A percentile compares a stretch with the other conserved stretches of the same genome.
Conservation (phyloP, 2,797 vertebrate species). For the Tinamus major region DNA sequence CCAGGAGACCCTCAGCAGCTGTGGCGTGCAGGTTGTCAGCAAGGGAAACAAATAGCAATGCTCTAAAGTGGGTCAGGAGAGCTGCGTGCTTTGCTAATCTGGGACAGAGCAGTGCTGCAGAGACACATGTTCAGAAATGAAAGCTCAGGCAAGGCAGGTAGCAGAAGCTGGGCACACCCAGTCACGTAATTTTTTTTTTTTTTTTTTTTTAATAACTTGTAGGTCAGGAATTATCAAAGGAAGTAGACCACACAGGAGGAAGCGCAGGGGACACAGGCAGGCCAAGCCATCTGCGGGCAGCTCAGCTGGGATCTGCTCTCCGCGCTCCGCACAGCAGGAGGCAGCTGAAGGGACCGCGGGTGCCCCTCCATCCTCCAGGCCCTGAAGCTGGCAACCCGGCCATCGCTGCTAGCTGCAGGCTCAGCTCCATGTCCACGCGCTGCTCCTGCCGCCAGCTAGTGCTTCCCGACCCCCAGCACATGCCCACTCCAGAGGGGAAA, state of each 20-base stretch:
- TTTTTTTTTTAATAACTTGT: slow-evolving; percentile 47
- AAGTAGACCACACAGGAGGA: neutral
- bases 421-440: neutral
- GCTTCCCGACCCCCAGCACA: neutral
- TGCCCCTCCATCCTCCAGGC: neutral
- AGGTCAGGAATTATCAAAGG: slow-evolving; percentile 31
- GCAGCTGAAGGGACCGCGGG: neutral
- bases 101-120: slow-evolving; percentile 78
- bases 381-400: neutral
- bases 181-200: neutral
- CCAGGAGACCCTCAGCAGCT: neutral
- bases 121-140: slow-evolving; percentile 74
- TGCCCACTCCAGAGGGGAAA: neutral
- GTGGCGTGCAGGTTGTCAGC: slow-evolving; percentile 4
- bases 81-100: slow-evolving; percentile 74
- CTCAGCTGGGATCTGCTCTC: neutral
- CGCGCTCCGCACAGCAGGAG: neutral
- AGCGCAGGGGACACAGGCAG: neutral
- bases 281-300: neutral
- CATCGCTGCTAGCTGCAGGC: neutral
- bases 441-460: neutral
- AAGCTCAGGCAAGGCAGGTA: slow-evolving; percentile 71
- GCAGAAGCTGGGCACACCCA: slow-evolving; percentile 41
- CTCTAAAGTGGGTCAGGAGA: slow-evolving; percentile 61
- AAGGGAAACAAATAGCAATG: slow-evolving; percentile 21